phyloP scores from a whole-genome alignment of 2,888 invertebrate species.

The Homarus gammarus region DNA sequence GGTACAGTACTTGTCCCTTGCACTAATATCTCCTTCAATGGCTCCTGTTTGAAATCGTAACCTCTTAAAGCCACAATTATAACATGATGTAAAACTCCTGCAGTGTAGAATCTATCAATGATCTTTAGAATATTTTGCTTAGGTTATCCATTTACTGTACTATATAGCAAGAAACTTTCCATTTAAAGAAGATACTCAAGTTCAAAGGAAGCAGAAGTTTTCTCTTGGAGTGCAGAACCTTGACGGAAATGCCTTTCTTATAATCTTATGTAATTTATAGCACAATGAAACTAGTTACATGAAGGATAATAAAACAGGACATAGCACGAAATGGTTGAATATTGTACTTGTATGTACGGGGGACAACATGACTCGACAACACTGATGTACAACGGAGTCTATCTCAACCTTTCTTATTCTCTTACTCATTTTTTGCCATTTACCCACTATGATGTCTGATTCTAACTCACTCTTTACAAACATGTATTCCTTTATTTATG shows the following conservation, averaged over 20 bases:
- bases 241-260: not conserved
- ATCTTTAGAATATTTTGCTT: not conserved
- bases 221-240: not conserved
- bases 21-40: too few species aligned
- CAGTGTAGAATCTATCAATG: not conserved
- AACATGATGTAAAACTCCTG: too few species aligned
- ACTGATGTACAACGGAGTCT: conserved; percentile 63
- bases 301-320: conserved; percentile 53
- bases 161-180: not conserved
- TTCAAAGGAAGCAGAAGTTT: too few species aligned
- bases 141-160: not conserved
- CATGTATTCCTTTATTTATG: not conserved
- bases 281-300: not conserved
- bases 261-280: not conserved
- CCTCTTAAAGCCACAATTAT: too few species aligned
- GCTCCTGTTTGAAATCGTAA: too few species aligned
- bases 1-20: too few species aligned
- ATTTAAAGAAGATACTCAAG: not conserved
- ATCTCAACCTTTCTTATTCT: conserved; percentile 39
- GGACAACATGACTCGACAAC: conserved; percentile 62
- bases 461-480: conserved; percentile 21
- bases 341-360: conserved; percentile 64
- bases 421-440: conserved; percentile 6
- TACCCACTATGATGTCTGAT: conserved; percentile 33
- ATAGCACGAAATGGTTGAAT: conserved; percentile 61